These are phyloP conservation scores for Tromatobia lineatoria DNA, from an alignment of 2,888 invertebrate genomes.

Conservation along the genomic window DNA sequence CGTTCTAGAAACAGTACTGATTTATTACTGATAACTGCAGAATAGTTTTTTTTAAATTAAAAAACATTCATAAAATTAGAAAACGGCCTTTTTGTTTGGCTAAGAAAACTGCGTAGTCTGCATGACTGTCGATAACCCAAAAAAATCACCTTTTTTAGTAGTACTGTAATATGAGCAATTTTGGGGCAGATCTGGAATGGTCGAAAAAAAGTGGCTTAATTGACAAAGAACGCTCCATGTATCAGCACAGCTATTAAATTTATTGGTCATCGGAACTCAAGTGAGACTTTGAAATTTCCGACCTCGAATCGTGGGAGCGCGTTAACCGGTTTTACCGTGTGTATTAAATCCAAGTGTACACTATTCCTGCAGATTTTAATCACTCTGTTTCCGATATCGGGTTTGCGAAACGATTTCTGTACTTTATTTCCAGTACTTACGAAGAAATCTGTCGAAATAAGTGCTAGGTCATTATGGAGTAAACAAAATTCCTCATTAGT, in stretches of 20 bases:
- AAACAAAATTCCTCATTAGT: conserved; percentile 19
- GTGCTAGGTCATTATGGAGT: not conserved
- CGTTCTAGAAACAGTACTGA: too few species aligned
- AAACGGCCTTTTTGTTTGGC: too few species aligned
- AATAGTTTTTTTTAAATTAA: too few species aligned
- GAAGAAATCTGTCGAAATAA: conserved; percentile 4
- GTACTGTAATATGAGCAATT: too few species aligned
- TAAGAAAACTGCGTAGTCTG: too few species aligned
- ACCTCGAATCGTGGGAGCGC: conserved; percentile 38
- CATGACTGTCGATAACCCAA: too few species aligned
- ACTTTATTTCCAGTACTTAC: not conserved
- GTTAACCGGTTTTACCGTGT: conserved; percentile 14
- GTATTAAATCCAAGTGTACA: not conserved
- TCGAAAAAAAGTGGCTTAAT: too few species aligned
- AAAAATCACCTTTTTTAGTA: too few species aligned
- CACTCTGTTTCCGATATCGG: conserved; percentile 24
- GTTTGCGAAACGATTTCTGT: conserved; percentile 10
- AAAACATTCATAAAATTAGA: too few species aligned
- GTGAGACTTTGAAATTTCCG: not conserved
- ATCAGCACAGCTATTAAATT: not conserved
- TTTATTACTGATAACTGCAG: too few species aligned
- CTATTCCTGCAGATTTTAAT: not conserved
- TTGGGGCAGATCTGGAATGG: too few species aligned
- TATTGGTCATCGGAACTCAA: not conserved
- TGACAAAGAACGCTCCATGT: not conserved